Evolutionary conservation across 2,888 invertebrate species (phyloP), one percentile per base, ranked within the genome.

Genomic region (Nebria brevicollis): DNA sequence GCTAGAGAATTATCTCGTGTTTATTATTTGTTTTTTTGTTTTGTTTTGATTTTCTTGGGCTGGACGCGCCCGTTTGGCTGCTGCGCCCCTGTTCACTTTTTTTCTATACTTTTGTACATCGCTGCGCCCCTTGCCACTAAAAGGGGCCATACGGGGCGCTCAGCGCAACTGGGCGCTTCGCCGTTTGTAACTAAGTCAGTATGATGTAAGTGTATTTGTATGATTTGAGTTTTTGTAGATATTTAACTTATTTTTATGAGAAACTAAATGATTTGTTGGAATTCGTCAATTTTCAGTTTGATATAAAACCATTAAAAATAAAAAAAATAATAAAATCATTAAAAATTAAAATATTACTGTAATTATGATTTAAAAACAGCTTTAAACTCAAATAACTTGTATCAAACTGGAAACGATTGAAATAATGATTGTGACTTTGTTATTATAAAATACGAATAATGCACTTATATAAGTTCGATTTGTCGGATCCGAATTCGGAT

Each of bases 141-240:
- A 26, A 10, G 26, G 26, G 20, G 68, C 68, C 20, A 68, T 26
- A 26, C 68, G 26, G 26, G 20, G 68, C 68, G 2, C 5, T 2
- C 13, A n/a, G 20, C 68, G 13, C 26, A 26, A 2, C 68, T 34
- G 68, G 68, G 15, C 68, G 26, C 15, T 10, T 54, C 54, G 54
- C 13, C 1, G 34, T n/a, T 11, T 26, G n/a, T 73, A 73, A 73
- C 73, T 73, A 73, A 73, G 73, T 73, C 73, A 73, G 73, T 73
- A 73, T 41, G 25, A 41, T 10, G 42, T 73, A 73, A 73, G 73
- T 73, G 11, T 73, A 42, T 41, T 20, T 34, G 34, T 34, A 66
- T 66, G 10, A 34, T 73, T 41, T 54, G 54, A 54, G 54, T 73
- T 73, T 20, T 72, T 73, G 73, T 73, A 73, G 73, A 73, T 73